Evolutionary conservation across 2,113 vertebrate genomes (phyloP), one percentile per base, ranked within the genome.

Genomic region (Dasyprocta punctata): DNA sequence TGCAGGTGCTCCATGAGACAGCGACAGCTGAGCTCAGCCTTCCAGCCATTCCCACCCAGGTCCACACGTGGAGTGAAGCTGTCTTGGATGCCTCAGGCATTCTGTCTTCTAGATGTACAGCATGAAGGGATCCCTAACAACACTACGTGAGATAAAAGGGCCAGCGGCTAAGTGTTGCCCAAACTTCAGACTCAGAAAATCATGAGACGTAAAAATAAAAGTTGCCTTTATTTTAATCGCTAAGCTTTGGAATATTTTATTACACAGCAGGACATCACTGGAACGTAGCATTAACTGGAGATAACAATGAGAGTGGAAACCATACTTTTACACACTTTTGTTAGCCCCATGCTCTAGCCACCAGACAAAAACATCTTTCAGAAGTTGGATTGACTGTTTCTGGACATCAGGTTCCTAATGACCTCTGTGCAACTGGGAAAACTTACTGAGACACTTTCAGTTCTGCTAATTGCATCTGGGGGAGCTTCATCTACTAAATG

Each of bases 401-500:
- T 90, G 75, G 63, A 36, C 8, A 92, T n/a, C 24, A 92, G 67
- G 22, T 13, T 1, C 28, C 61, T 33, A 84, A 86, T 87, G 83
- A 84, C 4, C 17, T 80, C 49, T 93, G 13, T 69, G 3, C 16
- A 89, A n/a, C 1, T 30, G 38, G 67, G n/a, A 85, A 93, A 80
- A 52, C 63, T 77, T 82, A 90, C 22, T n/a, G 5, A 90, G 49
- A 49, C 11, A 84, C 2, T 92, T 58, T 80, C 75, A 92, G 60
- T 88, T 86, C 87, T 93, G 24, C 65, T 95, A 71, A 81, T 73
- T 71, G 85, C 49, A 90, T 22, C 13, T 92, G 33, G 60, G 13
- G 26, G 36, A 58, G 33, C 36, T 86, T 28, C 16, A 52, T 84
- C 47, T 61, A 28, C 7, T 63, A 69, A 61, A 87, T 63, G 61